Percentiles rank a stretch among this genome's conserved stretches.
These are phyloP conservation scores for Lucifuga dentata DNA, from an alignment of 2,113 vertebrate species.

Conservation along the genomic window DNA sequence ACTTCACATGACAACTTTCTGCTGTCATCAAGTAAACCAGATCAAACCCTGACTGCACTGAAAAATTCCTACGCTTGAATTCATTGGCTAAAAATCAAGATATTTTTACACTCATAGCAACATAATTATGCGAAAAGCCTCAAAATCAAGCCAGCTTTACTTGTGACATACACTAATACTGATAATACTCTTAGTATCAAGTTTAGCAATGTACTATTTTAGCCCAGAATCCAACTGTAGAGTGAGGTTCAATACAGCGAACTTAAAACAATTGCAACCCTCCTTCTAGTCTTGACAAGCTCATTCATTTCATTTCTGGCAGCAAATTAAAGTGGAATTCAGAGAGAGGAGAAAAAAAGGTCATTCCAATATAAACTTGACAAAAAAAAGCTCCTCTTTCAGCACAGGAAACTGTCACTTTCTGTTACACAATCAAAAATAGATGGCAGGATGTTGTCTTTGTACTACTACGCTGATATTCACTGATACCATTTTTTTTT, in stretches of 20 bases:
- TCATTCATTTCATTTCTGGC: slow-evolving; percentile 11
- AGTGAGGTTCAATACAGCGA: too few species aligned
- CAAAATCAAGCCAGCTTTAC: too few species aligned
- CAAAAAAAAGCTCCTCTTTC: slow-evolving; percentile 17
- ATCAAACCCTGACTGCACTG: too few species aligned
- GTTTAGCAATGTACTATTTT: too few species aligned
- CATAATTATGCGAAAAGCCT: too few species aligned
- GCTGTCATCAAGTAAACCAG: too few species aligned
- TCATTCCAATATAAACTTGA: slow-evolving; percentile 17
- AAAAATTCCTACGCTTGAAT: too few species aligned
- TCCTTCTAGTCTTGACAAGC: slow-evolving; percentile 29
- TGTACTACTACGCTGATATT: slow-evolving; percentile 40
- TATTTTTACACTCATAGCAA: too few species aligned
- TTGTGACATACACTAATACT: too few species aligned
- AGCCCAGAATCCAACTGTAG: too few species aligned
- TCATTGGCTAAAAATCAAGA: too few species aligned
- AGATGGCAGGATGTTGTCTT: slow-evolving; percentile 69
- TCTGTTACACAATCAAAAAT: slow-evolving; percentile 64
- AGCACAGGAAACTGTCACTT: slow-evolving; percentile 67
- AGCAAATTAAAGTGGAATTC: slow-evolving; percentile 23
- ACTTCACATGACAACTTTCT: slow-evolving; percentile 1
- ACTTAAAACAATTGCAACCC: neutral
- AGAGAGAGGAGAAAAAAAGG: slow-evolving; percentile 14
- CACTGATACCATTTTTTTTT: slow-evolving; percentile 62
- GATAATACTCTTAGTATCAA: too few species aligned